These are phyloP conservation scores for Apotomis turbidana DNA, from an alignment of 2,888 invertebrate species.

Conservation along the genomic window DNA sequence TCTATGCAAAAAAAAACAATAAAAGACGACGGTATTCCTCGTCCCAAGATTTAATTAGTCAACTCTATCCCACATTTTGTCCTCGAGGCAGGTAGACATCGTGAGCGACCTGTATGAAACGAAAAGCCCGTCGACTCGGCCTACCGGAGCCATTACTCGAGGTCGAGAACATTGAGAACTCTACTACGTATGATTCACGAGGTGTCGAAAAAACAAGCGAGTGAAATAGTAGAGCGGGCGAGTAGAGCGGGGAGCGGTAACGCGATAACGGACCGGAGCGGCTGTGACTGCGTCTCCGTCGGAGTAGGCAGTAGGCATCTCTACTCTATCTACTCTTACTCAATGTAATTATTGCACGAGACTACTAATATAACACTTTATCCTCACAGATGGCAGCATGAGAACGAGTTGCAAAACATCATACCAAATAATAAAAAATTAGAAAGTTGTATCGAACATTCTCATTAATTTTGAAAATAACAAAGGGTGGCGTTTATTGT, in stretches of 20 bases:
- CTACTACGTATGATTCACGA: conserved; percentile 16
- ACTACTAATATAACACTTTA: background rate
- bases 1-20: conserved; percentile 15
- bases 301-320: conserved; percentile 21
- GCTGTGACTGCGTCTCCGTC: background rate
- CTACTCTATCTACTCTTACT: background rate
- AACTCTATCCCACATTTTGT: background rate
- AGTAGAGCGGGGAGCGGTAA: conserved; percentile 2
- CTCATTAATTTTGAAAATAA: background rate
- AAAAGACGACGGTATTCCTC: background rate
- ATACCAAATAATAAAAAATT: background rate
- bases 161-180: background rate
- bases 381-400: background rate
- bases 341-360: background rate
- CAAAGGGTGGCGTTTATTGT: background rate
- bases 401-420: background rate
- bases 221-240: conserved; percentile 35
- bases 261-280: conserved; percentile 46
- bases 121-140: background rate
- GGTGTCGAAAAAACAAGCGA: conserved; percentile 12
- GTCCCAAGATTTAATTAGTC: background rate
- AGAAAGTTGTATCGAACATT: background rate
- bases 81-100: background rate
- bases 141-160: background rate
- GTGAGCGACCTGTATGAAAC: background rate